phyloP scores from a whole-genome alignment of 1,140 invertebrate genomes.

The Drosophila tani region DNA sequence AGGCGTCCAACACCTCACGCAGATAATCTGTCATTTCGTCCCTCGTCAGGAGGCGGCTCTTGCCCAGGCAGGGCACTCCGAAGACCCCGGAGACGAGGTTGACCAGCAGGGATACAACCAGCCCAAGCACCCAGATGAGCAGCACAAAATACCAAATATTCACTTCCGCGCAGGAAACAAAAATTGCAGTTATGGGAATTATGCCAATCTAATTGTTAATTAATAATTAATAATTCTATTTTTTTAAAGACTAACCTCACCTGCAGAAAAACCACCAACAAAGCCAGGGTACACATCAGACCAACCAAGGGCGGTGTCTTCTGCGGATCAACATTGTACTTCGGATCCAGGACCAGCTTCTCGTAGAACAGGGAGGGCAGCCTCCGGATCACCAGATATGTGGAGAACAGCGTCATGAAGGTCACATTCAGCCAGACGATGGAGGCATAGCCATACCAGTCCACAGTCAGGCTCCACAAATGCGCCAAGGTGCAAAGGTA shows the following conservation, averaged over 20 bases:
- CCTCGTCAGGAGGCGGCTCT: background rate
- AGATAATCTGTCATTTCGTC: background rate
- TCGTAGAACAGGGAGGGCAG: conserved; percentile 50
- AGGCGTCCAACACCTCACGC: background rate
- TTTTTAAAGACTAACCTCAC: background rate
- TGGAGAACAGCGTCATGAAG: conserved; percentile 34
- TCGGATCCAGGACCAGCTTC: conserved; percentile 32
- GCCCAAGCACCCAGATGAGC: conserved; percentile 26
- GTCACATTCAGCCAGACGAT: conserved; percentile 48
- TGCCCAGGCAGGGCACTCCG: conserved; percentile 46
- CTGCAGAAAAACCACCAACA: conserved; percentile 51
- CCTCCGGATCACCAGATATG: conserved; percentile 38
- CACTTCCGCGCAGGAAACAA: conserved; percentile 24
- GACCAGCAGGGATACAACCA: background rate
- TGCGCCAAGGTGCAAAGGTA: conserved; percentile 28
- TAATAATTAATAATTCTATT: too few species aligned
- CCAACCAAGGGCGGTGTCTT: conserved; percentile 42
- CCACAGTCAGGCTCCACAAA: conserved; percentile 39
- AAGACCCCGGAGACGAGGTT: background rate
- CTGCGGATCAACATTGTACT: conserved; percentile 19
- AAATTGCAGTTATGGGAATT: conserved; percentile 43
- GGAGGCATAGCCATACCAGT: conserved; percentile 24
- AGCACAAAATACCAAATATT: conserved; percentile 16
- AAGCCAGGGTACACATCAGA: conserved; percentile 35
- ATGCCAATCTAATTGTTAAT: conserved; percentile 10